Evolutionary conservation across 1,140 invertebrate species (phyloP).

Genomic region (Psilanteris sp.): DNA sequence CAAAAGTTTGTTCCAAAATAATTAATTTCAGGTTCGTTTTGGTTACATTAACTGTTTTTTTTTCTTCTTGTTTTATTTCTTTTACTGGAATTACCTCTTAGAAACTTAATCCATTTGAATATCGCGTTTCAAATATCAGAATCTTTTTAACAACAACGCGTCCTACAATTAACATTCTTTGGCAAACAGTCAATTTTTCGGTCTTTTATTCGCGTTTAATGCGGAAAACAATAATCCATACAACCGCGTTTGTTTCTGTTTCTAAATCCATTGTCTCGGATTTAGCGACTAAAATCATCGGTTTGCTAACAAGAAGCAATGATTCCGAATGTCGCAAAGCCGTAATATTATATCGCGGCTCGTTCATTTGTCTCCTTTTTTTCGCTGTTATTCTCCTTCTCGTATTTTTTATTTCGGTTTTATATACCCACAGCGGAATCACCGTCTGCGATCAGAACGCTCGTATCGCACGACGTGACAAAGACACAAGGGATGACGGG

Average conservation of each 20-base stretch:
- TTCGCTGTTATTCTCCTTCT: background rate
- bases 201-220: no score
- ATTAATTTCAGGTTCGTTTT: no score
- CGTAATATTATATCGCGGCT: slow-evolving; percentile 34
- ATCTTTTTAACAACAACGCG: no score
- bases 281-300: slow-evolving; percentile 19
- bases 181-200: no score
- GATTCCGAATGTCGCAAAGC: slow-evolving; percentile 22
- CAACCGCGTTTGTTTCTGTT: slow-evolving; percentile 6
- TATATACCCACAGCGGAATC: slow-evolving; percentile 3
- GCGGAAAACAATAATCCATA: no score
- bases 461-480: slow-evolving; percentile 15
- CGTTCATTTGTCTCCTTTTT: slow-evolving; percentile 6
- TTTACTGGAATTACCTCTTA: no score
- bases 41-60: no score
- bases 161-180: no score
- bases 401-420: slow-evolving; percentile 1
- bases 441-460: slow-evolving; percentile 27
- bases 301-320: slow-evolving; percentile 22
- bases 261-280: background rate
- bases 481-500: slow-evolving; percentile 24
- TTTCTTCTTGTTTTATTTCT: no score
- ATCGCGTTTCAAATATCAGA: no score
- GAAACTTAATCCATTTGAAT: no score
- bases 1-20: no score